Evolutionary conservation across 2,113 vertebrate genomes (phyloP), one percentile per base, ranked within the genome.

Genomic region (Labeo rohita): DNA sequence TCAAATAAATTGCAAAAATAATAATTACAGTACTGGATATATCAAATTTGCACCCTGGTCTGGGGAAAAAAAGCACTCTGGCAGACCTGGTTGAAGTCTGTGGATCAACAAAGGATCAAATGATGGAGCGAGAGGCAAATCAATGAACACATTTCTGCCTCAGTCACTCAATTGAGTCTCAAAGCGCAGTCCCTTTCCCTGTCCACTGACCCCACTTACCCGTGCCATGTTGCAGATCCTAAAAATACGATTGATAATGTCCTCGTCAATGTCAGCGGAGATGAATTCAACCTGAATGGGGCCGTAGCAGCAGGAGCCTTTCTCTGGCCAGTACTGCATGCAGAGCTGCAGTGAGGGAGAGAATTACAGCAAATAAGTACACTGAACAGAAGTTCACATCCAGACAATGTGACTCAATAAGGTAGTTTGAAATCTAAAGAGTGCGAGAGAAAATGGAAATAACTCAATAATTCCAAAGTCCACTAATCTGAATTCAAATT

Each of bases 251-350:
- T 97, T 98, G 93, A 99, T 99, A 92, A 98, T 97, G 90, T 99
- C 98, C 52, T 99, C 98, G 2, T 99, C 97, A 0, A 99, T 99
- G 92, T 99, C 98, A 12, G 98, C 98, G 0, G 98, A 99, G 88
- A 99, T 97, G 85, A 99, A 99, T 92, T 99, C 98, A 50, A 99
- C 98, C 72, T 99, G 98, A 90, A 99, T 97, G 0, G 98, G 98
- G 0, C 98, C 98, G 0, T 99, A 99, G 87, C 97, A 98, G 56
- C 97, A 97, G 0, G 97, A 97, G 0, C 96, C 98, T 91, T 99
- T 99, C 93, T 99, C 98, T 0, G 98, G 98, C 98, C 98, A 99
- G 93, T 99, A 99, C 93, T 99, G 98, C 96, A 98, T 97, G 91
- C 98, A 99, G 72, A 99, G 94, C 98, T 99, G 83, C 10, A 72